Percentiles rank a stretch among this genome's conserved stretches.
Conservation (phyloP, 1,140 invertebrate genomes). For the Drosophila repleta region DNA sequence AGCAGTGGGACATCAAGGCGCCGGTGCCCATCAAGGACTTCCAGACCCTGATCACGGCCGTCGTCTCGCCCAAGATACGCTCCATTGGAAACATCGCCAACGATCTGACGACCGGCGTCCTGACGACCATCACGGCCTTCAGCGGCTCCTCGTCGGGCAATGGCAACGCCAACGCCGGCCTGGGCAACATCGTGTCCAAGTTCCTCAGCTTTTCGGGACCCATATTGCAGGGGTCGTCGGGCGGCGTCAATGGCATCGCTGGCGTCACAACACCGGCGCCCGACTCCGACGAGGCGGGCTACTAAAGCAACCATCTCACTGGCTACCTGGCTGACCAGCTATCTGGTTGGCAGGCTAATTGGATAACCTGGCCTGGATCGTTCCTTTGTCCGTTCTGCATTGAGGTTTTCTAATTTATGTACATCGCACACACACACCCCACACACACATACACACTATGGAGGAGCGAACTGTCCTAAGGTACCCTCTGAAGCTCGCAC, state of each 20-base stretch:
- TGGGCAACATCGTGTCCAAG: slow-evolving; percentile 82
- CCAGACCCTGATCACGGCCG: slow-evolving; percentile 83
- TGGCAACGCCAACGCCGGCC: slow-evolving; percentile 76
- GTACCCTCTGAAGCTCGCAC: slow-evolving; percentile 32
- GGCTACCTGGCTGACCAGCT: background rate
- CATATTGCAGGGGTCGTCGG: slow-evolving; percentile 78
- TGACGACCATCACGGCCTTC: slow-evolving; percentile 83
- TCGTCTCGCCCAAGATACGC: slow-evolving; percentile 87
- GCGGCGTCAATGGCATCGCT: slow-evolving; percentile 58
- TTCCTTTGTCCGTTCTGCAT: slow-evolving; percentile 18
- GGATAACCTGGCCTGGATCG: slow-evolving; percentile 11
- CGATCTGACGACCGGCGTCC: slow-evolving; percentile 85
- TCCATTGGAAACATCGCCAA: slow-evolving; percentile 86
- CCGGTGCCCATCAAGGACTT: slow-evolving; percentile 85
- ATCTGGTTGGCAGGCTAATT: background rate
- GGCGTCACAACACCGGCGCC: slow-evolving; percentile 67
- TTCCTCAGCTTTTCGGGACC: slow-evolving; percentile 82
- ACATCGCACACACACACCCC: slow-evolving; percentile 2
- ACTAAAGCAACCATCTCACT: slow-evolving; percentile 40
- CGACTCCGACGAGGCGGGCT: slow-evolving; percentile 80
- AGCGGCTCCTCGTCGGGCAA: slow-evolving; percentile 78
- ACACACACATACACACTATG: slow-evolving; percentile 8
- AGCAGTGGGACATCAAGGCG: slow-evolving; percentile 88
- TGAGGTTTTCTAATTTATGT: slow-evolving; percentile 46
- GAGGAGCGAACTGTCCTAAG: slow-evolving; percentile 7